Conservation (phyloP, 2,888 invertebrate species). For the Achlya flavicornis region DNA sequence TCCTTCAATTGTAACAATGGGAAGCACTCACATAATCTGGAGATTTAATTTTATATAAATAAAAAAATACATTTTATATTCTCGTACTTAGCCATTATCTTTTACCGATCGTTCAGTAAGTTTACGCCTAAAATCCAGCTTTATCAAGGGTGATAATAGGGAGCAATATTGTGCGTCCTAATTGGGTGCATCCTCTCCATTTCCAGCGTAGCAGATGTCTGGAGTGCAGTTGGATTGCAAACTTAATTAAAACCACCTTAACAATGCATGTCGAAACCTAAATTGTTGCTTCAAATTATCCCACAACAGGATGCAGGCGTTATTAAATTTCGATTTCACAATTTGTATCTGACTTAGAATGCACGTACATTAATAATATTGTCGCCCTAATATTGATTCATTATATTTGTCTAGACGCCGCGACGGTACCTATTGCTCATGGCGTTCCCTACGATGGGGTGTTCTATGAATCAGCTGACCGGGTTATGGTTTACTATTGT, state of each 20-base stretch:
- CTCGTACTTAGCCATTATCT: no score
- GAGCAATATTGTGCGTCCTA: background rate
- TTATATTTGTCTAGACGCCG: conserved; percentile 34
- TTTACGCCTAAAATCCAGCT: background rate
- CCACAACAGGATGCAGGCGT: background rate
- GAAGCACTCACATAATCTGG: background rate
- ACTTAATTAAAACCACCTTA: background rate
- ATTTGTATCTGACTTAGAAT: background rate
- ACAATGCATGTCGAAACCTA: background rate
- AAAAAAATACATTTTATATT: background rate
- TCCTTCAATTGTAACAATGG: conserved; percentile 1
- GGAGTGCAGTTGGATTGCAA: background rate
- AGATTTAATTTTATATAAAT: background rate
- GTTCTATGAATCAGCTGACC: conserved; percentile 33
- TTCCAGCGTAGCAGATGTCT: no score
- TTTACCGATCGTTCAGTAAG: background rate
- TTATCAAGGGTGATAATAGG: background rate
- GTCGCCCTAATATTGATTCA: conserved; percentile 1
- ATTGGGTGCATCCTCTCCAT: no score
- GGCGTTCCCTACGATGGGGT: background rate
- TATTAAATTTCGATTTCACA: background rate
- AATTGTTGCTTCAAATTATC: background rate
- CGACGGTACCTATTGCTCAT: conserved; percentile 2
- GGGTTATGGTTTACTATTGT: conserved; percentile 28
- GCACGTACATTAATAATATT: background rate